Evolutionary conservation across 2,888 invertebrate genomes (phyloP).

Genomic region (Perizoma flavofasciatum): DNA sequence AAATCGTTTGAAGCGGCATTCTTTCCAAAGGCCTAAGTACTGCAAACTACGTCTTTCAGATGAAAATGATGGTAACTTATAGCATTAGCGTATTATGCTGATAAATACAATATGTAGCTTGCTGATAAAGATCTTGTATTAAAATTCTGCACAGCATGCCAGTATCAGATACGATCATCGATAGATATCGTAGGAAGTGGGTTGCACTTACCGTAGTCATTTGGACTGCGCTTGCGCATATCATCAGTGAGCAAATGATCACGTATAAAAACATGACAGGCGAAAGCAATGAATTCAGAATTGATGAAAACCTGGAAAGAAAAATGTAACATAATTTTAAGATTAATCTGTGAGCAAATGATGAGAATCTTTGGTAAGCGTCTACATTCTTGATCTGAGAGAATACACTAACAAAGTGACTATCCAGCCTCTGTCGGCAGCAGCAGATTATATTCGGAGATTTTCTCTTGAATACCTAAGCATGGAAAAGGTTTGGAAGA

Average conservation of each 20-base stretch:
- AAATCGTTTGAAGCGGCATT: too few species aligned
- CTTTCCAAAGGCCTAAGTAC: too few species aligned
- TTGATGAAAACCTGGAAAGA: conserved; percentile 62
- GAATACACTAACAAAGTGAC: too few species aligned
- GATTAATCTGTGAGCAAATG: too few species aligned
- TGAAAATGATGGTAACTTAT: not conserved
- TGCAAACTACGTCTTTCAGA: not conserved
- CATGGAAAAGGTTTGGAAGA: too few species aligned
- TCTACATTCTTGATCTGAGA: too few species aligned
- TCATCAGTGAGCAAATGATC: conserved; percentile 75
- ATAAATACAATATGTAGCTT: too few species aligned
- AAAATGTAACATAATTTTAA: not conserved
- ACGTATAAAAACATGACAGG: conserved; percentile 77
- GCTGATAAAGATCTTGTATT: conserved; percentile 3
- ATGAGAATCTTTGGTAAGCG: too few species aligned
- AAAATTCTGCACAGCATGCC: not conserved
- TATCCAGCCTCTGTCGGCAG: too few species aligned
- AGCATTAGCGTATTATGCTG: not conserved
- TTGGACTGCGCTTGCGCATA: conserved; percentile 73
- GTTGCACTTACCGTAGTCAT: conserved; percentile 57
- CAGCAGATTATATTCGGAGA: too few species aligned
- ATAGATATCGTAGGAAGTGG: not conserved
- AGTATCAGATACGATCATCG: not conserved
- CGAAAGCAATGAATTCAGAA: conserved; percentile 66
- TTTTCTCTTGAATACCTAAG: too few species aligned